phyloP scores from a whole-genome alignment of 2,797 vertebrate genomes.

The Merluccius polli region DNA sequence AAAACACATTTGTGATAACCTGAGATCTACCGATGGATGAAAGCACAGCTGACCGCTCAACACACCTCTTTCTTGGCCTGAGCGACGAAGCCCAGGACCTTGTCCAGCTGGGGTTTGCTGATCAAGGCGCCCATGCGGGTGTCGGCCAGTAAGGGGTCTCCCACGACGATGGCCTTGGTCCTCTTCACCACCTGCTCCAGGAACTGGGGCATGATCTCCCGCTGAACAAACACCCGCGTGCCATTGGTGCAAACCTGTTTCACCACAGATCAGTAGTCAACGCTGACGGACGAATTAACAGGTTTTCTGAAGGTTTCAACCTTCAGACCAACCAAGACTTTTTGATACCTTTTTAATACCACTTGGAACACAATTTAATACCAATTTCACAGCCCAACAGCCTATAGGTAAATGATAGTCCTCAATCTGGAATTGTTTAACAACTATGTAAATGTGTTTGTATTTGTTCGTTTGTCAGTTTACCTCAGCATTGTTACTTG shows the following conservation, averaged over 20 bases:
- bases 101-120: slow-evolving; percentile 84
- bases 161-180: slow-evolving; percentile 84
- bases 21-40: neutral
- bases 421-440: no score
- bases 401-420: no score
- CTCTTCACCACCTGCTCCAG: slow-evolving; percentile 84
- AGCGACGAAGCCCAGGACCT: slow-evolving; percentile 83
- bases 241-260: slow-evolving; percentile 93
- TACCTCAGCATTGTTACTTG: no score
- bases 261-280: neutral
- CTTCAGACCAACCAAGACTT: no score
- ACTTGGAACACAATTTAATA: no score
- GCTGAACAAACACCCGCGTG: slow-evolving; percentile 91
- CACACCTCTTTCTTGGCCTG: slow-evolving; percentile 86
- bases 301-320: no score
- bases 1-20: neutral
- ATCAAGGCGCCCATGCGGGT: slow-evolving; percentile 96
- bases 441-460: no score
- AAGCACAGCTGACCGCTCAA: neutral
- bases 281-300: rapidly evolving
- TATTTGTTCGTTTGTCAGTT: no score
- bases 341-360: no score
- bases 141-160: slow-evolving; percentile 83
- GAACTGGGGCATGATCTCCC: slow-evolving; percentile 83
- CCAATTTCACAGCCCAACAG: no score